Evolutionary conservation across 1,140 invertebrate species (phyloP).

Genomic region (Pogonus chalceus): DNA sequence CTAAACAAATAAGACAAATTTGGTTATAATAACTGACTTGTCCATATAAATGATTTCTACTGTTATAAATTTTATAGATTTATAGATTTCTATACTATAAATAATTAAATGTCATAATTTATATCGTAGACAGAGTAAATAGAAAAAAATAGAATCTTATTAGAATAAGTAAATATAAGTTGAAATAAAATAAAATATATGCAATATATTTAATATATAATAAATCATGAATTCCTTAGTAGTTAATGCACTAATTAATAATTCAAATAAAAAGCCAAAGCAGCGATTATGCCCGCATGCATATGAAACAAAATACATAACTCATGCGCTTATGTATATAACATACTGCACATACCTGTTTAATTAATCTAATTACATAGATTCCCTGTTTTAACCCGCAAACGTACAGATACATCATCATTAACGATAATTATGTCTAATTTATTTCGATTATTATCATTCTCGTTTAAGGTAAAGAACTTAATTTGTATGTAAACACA

Average conservation of each 20-base stretch:
- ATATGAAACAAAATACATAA: no score
- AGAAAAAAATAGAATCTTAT: neutral
- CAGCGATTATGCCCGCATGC: neutral
- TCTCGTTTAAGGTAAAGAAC: no score
- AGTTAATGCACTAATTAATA: neutral
- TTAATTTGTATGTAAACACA: no score
- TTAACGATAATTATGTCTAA: conserved; percentile 1
- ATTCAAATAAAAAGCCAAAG: neutral
- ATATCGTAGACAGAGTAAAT: neutral
- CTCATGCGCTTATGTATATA: neutral
- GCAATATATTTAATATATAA: no score
- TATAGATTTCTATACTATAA: no score
- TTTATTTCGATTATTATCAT: neutral
- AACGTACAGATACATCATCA: conserved; percentile 1
- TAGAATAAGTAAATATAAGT: neutral
- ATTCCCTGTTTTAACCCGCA: neutral
- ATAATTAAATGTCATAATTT: no score
- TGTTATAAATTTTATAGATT: no score
- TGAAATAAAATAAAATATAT: neutral
- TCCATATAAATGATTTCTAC: no score
- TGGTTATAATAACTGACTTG: no score
- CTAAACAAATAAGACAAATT: no score
- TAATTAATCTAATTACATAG: conserved; percentile 6
- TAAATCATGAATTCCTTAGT: neutral
- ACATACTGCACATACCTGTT: conserved; percentile 5